phyloP scores from a whole-genome alignment of 2,113 vertebrate genomes.

The Butorides virescens region DNA sequence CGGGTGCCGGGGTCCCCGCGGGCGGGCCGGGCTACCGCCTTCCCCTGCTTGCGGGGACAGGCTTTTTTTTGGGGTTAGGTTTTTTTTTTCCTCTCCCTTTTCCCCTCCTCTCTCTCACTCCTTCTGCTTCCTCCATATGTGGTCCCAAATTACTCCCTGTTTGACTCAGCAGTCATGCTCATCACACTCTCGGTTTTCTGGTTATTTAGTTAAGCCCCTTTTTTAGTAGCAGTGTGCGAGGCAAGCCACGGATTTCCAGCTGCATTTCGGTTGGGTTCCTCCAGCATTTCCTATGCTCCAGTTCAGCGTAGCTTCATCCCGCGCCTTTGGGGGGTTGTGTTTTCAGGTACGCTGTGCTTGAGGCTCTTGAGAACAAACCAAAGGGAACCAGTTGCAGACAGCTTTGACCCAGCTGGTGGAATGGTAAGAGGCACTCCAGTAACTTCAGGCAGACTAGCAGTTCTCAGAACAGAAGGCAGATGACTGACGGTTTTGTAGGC shows the following conservation, averaged over 20 bases:
- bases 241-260: background rate
- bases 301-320: background rate
- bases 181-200: background rate
- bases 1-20: background rate
- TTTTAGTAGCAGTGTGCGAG: background rate
- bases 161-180: constrained; percentile 41
- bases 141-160: constrained; percentile 14
- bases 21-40: background rate
- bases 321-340: background rate
- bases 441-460: background rate
- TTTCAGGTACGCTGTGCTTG: background rate
- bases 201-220: background rate
- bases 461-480: background rate
- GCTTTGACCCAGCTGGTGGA: background rate
- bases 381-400: background rate
- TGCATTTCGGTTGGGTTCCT: background rate
- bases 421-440: background rate
- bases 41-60: background rate
- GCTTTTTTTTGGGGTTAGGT: background rate
- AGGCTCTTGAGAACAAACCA: background rate
- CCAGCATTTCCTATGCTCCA: background rate
- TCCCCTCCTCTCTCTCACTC: constrained; percentile 10
- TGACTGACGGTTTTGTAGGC: background rate
- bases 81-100: too few relatives aligned
- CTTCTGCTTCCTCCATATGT: constrained; percentile 52